Evolutionary conservation across 2,113 vertebrate species (phyloP).

Genomic region (Eclectus roratus): DNA sequence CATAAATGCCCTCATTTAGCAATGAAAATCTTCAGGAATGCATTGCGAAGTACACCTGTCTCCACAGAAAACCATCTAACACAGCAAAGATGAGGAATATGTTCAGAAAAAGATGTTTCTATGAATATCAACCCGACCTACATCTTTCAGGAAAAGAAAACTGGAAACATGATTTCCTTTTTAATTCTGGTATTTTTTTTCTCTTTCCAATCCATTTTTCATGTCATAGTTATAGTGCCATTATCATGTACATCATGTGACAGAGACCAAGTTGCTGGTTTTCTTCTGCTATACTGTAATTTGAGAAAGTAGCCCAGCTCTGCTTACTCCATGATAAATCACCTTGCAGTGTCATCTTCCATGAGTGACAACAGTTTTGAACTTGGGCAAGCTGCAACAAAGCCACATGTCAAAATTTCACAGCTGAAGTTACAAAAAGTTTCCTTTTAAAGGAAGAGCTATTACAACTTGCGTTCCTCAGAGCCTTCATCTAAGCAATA

Average conservation of each 20-base stretch:
- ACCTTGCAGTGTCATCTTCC: background rate
- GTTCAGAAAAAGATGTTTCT: background rate
- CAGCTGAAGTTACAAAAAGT: background rate
- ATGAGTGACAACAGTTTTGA: background rate
- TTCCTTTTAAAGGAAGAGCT: background rate
- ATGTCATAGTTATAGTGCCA: background rate
- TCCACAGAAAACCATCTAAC: background rate
- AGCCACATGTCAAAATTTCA: background rate
- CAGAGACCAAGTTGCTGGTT: background rate
- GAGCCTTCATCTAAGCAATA: background rate
- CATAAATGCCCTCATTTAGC: background rate
- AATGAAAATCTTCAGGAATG: background rate
- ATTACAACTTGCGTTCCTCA: accelerated
- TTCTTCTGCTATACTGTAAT: background rate
- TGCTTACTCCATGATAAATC: background rate
- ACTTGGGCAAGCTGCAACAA: background rate
- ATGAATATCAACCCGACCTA: background rate
- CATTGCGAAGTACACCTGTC: background rate
- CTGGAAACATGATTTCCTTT: background rate
- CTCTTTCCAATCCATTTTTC: background rate
- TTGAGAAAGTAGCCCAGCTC: background rate
- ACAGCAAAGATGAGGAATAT: background rate
- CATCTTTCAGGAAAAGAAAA: background rate
- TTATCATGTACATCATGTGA: background rate
- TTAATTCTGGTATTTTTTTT: background rate